A percentile compares a stretch with the other conserved stretches of the same genome.
Evolutionary conservation across 2,888 invertebrate genomes (phyloP).

Genomic region (Nycteola revayana): DNA sequence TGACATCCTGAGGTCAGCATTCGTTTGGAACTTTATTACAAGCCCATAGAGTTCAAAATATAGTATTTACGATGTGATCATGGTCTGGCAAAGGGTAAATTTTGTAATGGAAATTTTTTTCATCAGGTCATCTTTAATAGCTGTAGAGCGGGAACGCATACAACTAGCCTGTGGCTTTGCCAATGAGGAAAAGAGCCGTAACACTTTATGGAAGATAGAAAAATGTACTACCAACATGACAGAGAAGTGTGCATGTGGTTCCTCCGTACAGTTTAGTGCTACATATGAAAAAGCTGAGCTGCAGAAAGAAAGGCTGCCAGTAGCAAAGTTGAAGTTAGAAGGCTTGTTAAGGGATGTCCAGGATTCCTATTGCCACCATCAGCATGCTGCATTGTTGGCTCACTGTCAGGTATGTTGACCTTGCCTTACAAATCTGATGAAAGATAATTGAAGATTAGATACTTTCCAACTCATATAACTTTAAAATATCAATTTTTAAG

Average conservation of each 20-base stretch:
- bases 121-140: conserved; percentile 59
- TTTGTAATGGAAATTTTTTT: neutral
- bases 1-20: too few relatives aligned
- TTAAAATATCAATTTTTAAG: too few relatives aligned
- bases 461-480: too few relatives aligned
- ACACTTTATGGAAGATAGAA: conserved; percentile 57
- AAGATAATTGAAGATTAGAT: too few relatives aligned
- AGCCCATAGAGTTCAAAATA: too few relatives aligned
- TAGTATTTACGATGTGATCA: too few relatives aligned
- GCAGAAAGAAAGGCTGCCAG: conserved; percentile 52
- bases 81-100: too few relatives aligned
- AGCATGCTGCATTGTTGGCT: conserved; percentile 60
- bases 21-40: too few relatives aligned
- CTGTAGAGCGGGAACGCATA: conserved; percentile 56
- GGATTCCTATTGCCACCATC: conserved; percentile 69
- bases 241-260: conserved; percentile 54
- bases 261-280: conserved; percentile 41
- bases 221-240: conserved; percentile 38
- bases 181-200: conserved; percentile 55
- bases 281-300: conserved; percentile 59
- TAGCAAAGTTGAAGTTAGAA: conserved; percentile 57
- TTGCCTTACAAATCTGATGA: too few relatives aligned
- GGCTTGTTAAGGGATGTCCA: conserved; percentile 56
- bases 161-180: conserved; percentile 45
- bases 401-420: conserved; percentile 69